These are phyloP conservation scores for Molorchus minor DNA, from an alignment of 2,888 invertebrate species.

Conservation along the genomic window DNA sequence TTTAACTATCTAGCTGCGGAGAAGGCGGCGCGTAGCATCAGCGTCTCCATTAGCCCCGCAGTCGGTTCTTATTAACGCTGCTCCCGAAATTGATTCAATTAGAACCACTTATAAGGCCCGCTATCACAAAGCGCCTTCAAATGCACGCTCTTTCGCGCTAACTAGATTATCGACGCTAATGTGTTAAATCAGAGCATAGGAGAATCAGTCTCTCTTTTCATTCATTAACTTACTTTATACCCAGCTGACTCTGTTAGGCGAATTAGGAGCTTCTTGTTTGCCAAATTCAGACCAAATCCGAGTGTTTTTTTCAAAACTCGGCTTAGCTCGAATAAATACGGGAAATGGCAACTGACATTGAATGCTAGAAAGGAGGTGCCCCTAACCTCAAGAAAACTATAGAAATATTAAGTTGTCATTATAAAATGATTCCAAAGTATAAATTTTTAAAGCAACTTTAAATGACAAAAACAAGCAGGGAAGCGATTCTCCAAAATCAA, in stretches of 20 bases:
- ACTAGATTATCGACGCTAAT: slow-evolving; percentile 39
- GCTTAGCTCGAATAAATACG: no score
- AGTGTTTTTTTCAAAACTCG: no score
- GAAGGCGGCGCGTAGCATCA: slow-evolving; percentile 7
- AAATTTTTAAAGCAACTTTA: no score
- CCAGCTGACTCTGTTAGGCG: slow-evolving; percentile 1
- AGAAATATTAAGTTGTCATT: no score
- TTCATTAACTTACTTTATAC: slow-evolving; percentile 13
- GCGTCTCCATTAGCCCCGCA: slow-evolving; percentile 49
- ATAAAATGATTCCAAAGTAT: no score
- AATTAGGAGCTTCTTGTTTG: background rate
- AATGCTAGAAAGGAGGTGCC: no score
- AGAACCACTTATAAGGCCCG: slow-evolving; percentile 51
- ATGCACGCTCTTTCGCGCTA: slow-evolving; percentile 41
- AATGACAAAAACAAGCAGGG: no score
- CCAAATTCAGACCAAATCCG: background rate
- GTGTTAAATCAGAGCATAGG: slow-evolving; percentile 33
- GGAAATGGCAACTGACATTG: no score
- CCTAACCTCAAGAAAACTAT: no score
- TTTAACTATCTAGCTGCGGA: background rate
- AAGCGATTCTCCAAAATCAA: no score
- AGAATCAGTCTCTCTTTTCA: slow-evolving; percentile 26
- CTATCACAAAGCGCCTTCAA: slow-evolving; percentile 53
- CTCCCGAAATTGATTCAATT: slow-evolving; percentile 52
- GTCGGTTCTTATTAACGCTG: slow-evolving; percentile 48